Evolutionary conservation across 1,140 invertebrate species (phyloP).

Genomic region (Chironomus striatipennis): DNA sequence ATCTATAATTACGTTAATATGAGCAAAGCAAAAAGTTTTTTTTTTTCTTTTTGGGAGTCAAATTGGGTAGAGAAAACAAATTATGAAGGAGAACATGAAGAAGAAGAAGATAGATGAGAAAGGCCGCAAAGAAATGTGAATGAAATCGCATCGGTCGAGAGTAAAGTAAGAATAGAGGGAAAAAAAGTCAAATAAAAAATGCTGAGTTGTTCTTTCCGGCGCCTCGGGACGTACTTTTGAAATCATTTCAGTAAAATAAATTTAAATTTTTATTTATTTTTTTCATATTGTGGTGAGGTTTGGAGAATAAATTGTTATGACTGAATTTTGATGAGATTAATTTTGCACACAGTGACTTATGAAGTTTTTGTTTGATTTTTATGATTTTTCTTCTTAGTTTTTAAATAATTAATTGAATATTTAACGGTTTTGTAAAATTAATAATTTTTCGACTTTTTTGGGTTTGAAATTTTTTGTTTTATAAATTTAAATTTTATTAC

Average conservation of each 20-base stretch:
- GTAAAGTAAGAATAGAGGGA: background rate
- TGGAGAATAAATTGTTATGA: too few species aligned
- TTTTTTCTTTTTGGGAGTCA: background rate
- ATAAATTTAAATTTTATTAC: too few species aligned
- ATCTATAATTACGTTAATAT: conserved; percentile 19
- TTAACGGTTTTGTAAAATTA: too few species aligned
- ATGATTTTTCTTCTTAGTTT: too few species aligned
- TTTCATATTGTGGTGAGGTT: background rate
- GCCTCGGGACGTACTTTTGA: background rate
- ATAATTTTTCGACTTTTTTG: too few species aligned
- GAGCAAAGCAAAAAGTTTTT: conserved; percentile 14
- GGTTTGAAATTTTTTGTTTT: too few species aligned
- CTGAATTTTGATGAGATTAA: too few species aligned
- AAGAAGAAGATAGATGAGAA: background rate
- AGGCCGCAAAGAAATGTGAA: background rate
- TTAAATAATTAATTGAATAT: too few species aligned
- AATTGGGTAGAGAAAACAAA: background rate
- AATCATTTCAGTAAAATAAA: background rate
- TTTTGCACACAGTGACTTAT: too few species aligned
- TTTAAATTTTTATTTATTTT: background rate
- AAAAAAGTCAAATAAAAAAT: conserved; percentile 11
- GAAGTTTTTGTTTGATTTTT: too few species aligned
- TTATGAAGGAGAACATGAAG: background rate
- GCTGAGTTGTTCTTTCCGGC: conserved; percentile 22
- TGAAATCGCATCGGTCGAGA: background rate